Evolutionary conservation across 1,140 invertebrate species (phyloP).

Genomic region (Muscidifurax raptorellus): DNA sequence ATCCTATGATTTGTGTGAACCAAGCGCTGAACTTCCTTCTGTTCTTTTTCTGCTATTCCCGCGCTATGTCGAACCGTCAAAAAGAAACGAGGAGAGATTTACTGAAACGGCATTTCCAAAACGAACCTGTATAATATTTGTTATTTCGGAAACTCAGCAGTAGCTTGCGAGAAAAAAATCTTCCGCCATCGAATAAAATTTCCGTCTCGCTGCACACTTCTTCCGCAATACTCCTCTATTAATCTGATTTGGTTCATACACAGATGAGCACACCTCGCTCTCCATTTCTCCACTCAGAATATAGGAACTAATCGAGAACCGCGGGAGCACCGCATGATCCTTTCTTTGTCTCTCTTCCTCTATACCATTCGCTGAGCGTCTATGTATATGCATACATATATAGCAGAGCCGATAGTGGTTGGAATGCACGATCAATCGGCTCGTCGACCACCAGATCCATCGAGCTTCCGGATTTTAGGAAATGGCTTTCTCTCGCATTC

Average conservation of each 20-base stretch:
- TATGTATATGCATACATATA: background rate
- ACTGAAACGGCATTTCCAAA: background rate
- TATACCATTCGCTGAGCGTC: background rate
- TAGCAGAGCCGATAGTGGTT: background rate
- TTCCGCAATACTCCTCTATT: background rate
- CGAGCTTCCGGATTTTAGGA: background rate
- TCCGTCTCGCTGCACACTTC: background rate
- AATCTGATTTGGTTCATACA: background rate
- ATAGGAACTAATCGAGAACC: background rate
- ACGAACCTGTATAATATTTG: background rate
- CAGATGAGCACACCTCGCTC: background rate
- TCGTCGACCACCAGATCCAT: conserved; percentile 1
- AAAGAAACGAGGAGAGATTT: background rate
- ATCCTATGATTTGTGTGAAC: background rate
- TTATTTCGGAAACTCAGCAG: too few species aligned
- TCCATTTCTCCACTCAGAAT: background rate
- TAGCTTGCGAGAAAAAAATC: too few species aligned
- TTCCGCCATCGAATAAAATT: too few species aligned
- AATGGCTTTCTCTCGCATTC: background rate
- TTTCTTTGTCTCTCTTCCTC: background rate
- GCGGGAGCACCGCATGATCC: background rate
- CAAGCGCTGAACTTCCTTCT: background rate
- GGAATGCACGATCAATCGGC: conserved; percentile 12
- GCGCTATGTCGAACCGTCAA: background rate
- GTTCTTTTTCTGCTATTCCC: background rate